phyloP scores from a whole-genome alignment of 2,113 vertebrate genomes.

The Chunga burmeisteri region DNA sequence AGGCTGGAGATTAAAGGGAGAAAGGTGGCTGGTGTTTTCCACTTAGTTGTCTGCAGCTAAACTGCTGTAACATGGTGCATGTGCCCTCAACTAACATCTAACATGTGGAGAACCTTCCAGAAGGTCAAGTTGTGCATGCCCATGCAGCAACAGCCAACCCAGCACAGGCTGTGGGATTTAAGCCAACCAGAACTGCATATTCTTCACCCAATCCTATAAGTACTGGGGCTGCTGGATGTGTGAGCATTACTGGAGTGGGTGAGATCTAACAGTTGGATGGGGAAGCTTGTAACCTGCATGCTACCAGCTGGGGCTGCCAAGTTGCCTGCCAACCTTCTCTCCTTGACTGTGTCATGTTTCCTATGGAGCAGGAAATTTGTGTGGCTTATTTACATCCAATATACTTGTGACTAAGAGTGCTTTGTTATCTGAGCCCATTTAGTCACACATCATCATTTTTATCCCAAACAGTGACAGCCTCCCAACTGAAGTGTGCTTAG shows the following conservation, averaged over 20 bases:
- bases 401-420: background rate
- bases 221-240: background rate
- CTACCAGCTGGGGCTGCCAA: background rate
- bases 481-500: background rate
- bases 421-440: background rate
- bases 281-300: background rate
- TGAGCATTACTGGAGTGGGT: background rate
- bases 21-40: background rate
- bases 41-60: background rate
- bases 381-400: background rate
- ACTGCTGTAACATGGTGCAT: background rate
- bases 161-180: background rate
- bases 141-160: background rate
- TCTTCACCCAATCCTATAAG: accelerated
- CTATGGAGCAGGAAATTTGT: background rate
- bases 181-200: background rate
- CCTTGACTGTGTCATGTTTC: accelerated
- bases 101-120: accelerated
- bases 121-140: background rate
- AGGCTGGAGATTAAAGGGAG: background rate
- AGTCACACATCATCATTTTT: background rate
- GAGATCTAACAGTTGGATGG: accelerated
- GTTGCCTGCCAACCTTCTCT: background rate
- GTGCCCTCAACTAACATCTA: background rate
- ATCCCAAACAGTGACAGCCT: background rate